Base-by-base conservation (phyloP, 2,888 invertebrate genomes). In the Vanessa cardui region DNA sequence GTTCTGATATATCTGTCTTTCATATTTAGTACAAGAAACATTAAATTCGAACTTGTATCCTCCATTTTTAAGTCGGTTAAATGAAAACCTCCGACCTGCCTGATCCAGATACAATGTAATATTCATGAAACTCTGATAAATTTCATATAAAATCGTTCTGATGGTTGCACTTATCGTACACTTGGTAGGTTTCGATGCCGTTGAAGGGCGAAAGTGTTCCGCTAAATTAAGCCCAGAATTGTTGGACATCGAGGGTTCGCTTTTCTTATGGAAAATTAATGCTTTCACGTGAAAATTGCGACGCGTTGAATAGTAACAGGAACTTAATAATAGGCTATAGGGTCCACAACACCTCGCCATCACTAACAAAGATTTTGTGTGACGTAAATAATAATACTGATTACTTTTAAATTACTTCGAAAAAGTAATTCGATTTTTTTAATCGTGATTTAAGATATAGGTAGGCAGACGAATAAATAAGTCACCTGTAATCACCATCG, bases 231-330 rank as follows among this genome's bases (percentile, higher is more conserved):
- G 72, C 75, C 74, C 72, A 62, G 77, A 79, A 78, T 78, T 79
- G 76, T 76, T 72, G 69, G 73, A 78, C 77, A 82, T 74, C 74
- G 76, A 79, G 78, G 70, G 75, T 79, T 78, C 73, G 75, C 77
- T 77, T 81, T 81, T 80, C 81, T 84, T 82, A 83, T 81, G 82
- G 82, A 84, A 87, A 86, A 86, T 87, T 85, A 86, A 82, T 76
- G 81, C 83, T 80, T 84, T 85, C 84, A 87, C 78, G 79, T 82
- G 80, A 77, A 83, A 83, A 84, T 85, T 83, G 81, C 81, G 82
- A 76, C 76, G 76, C 75, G 69, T 72, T 73, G 78, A 77, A 80
- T 78, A 80, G 79, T 78, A 79, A 82, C 80, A 79, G 76, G 77
- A 81, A 85, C 82, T 81, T 82, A 81, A 85, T 83, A 78, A 79